A percentile compares a stretch with the other conserved stretches of the same genome.
phyloP scores from a whole-genome alignment of 2,888 invertebrate species.

The Bembecia ichneumoniformis region DNA sequence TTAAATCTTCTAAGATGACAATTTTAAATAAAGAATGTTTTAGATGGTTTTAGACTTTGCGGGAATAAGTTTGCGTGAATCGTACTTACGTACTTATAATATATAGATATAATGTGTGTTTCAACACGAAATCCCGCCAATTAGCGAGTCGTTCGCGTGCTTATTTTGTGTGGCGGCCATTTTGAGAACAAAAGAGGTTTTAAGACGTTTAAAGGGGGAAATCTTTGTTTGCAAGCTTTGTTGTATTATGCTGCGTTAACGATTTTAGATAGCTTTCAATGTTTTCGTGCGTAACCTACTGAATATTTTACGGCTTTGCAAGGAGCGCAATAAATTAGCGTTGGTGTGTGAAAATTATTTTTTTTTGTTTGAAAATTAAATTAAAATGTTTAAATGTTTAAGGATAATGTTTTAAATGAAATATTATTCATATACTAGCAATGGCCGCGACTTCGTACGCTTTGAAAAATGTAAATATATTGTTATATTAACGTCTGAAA shows the following conservation, averaged over 20 bases:
- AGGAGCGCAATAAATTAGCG: constrained; percentile 52
- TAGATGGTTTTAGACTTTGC: no score
- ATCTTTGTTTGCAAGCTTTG: constrained; percentile 43
- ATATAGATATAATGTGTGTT: no score
- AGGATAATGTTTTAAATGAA: background rate
- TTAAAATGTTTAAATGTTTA: no score
- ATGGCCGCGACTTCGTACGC: no score
- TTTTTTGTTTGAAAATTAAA: background rate
- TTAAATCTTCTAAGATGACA: no score
- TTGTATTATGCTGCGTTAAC: constrained; percentile 38
- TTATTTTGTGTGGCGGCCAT: constrained; percentile 11
- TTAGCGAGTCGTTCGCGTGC: constrained; percentile 45
- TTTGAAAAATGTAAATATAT: no score
- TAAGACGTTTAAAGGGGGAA: constrained; percentile 38
- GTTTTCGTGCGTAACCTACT: constrained; percentile 11
- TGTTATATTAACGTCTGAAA: no score
- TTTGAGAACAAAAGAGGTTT: constrained; percentile 49
- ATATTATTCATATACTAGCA: background rate
- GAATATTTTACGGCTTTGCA: constrained; percentile 24
- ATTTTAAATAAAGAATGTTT: no score
- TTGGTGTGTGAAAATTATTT: constrained; percentile 29
- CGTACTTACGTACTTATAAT: no score
- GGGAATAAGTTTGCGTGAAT: no score
- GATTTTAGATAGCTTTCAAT: constrained; percentile 27
- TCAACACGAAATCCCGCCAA: constrained; percentile 39